Evolutionary conservation across 2,888 invertebrate genomes (phyloP), one percentile per base, ranked within the genome.

Genomic region (Lepidochitona cinerea): DNA sequence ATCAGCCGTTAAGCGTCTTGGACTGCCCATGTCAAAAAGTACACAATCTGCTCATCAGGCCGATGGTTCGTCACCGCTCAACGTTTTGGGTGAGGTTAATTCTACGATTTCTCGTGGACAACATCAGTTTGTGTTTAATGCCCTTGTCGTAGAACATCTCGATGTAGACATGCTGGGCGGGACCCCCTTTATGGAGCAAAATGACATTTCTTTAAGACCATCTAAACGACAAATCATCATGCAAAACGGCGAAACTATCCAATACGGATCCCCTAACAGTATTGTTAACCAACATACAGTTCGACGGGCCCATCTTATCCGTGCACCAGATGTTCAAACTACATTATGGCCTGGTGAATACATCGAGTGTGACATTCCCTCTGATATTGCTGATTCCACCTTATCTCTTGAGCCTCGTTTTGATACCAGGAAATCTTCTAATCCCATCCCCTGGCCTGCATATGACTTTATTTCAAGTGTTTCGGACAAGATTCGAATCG

Each of bases 161-260:
- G 82, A 82, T 70, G 73, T 70, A 12, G 80, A 82, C 12, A 49
- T 72, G 23, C 26, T 75, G 14, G 80, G 77, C 0, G 82, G 82
- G 1, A 79, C 75, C 12, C 78, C 81, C 0, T 82, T 81, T 41
- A 80, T 83, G 76, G 70, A 68, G 32, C 12, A 7, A 14, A 83
- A 81, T 75, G 83, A 80, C 37, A 75, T 83, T 49, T 26, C 74
- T 5, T 54, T 81, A n/a, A 72, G 78, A 9, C 78, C 78, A 3
- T 71, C 77, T 18, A 78, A 73, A 49, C 74, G 72, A 37, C 54
- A 73, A 69, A 71, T 80, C 2, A 70, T 65, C 4, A 71, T 81
- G 12, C 59, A 65, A 33, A 72, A 68, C 35, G 49, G 64, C 53
- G 59, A 37, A 0, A 54, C 75, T 23, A 73, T 74, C 65, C 65